phyloP scores from a whole-genome alignment of 2,113 vertebrate genomes.

The Gasterosteus nipponicus region DNA sequence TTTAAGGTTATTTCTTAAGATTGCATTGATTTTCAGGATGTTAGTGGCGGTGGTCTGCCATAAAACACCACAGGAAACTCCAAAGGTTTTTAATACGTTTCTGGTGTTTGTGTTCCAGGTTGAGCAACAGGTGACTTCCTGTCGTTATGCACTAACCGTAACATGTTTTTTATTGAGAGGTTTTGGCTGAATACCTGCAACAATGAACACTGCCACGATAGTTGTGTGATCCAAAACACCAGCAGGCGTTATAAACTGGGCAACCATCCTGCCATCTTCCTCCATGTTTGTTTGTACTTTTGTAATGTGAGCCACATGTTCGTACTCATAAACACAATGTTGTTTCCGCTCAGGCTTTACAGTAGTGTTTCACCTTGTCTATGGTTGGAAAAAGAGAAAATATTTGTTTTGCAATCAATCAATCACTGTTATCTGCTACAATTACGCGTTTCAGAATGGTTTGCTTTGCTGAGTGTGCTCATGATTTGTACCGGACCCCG shows the following conservation, averaged over 20 bases:
- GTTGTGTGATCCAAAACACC: conserved; percentile 30
- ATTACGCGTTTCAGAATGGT: conserved; percentile 10
- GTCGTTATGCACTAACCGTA: neutral
- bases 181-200: neutral
- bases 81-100: neutral
- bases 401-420: conserved; percentile 23
- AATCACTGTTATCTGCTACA: neutral
- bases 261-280: conserved; percentile 14
- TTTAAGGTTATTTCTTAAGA: neutral
- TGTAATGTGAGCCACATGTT: conserved; percentile 43
- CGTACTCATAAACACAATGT: conserved; percentile 22
- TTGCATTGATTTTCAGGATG: neutral
- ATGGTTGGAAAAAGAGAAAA: conserved; percentile 23
- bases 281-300: conserved; percentile 39
- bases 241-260: conserved; percentile 22
- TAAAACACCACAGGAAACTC: conserved; percentile 2
- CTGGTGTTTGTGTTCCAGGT: conserved; percentile 4
- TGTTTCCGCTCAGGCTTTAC: conserved; percentile 7
- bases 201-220: conserved; percentile 7
- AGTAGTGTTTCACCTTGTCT: conserved; percentile 15
- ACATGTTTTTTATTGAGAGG: neutral
- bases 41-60: neutral
- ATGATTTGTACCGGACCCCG: conserved; percentile 31
- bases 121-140: conserved; percentile 7
- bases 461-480: conserved; percentile 17